phyloP scores from a whole-genome alignment of 2,797 vertebrate genomes.

The Tokudaia tokunoshimensis region DNA sequence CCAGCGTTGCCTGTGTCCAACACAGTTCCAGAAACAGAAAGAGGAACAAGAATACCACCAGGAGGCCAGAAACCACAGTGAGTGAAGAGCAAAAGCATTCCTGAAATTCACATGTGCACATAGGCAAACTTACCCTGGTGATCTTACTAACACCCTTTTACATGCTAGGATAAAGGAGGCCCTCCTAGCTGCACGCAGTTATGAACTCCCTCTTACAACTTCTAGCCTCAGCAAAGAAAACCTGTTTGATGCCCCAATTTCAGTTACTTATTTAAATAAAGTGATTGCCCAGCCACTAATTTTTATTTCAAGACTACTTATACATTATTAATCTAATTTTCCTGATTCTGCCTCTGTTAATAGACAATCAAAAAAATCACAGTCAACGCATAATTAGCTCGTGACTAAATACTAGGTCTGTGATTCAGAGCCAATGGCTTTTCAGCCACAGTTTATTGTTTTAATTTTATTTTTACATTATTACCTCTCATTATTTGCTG shows the following conservation, averaged over 20 bases:
- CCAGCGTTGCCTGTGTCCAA: slow-evolving; percentile 9
- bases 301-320: neutral
- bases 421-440: neutral
- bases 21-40: neutral
- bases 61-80: neutral
- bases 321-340: neutral
- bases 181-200: neutral
- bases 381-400: neutral
- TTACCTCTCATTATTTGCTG: neutral
- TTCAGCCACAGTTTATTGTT: neutral
- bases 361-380: neutral
- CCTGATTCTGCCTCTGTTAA: neutral
- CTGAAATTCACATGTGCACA: neutral
- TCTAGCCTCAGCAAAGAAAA: neutral
- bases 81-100: neutral
- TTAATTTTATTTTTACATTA: neutral
- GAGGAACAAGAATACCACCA: neutral
- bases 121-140: neutral
- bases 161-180: neutral
- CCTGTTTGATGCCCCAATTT: neutral
- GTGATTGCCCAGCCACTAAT: neutral
- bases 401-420: neutral
- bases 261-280: neutral
- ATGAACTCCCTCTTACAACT: neutral
- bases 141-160: neutral